Percentiles rank a stretch among this genome's conserved stretches.
Conservation (phyloP, 23 tunicate species). For the Styela clava region DNA sequence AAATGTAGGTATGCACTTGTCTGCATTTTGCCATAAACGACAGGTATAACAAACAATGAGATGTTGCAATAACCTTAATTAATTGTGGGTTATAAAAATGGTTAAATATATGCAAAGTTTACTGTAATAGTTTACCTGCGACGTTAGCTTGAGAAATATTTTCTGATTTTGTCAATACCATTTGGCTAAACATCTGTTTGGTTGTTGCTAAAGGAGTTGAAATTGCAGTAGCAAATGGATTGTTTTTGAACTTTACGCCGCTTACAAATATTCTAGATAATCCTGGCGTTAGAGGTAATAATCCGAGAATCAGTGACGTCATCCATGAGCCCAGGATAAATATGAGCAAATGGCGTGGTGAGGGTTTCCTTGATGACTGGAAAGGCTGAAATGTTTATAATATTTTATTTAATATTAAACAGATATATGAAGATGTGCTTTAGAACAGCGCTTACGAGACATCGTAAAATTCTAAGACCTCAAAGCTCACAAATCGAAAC, state of each 20-base stretch:
- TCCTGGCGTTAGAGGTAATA: constrained; percentile 41
- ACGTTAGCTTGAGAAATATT: constrained; percentile 1
- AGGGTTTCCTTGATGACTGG: constrained; percentile 41
- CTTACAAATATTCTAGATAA: constrained; percentile 40
- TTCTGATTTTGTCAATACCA: neutral
- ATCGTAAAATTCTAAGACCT: too few relatives aligned
- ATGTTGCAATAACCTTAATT: too few relatives aligned
- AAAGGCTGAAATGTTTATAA: constrained; percentile 56
- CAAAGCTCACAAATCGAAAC: too few relatives aligned
- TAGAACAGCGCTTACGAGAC: too few relatives aligned
- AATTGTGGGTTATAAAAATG: too few relatives aligned
- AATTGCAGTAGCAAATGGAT: constrained; percentile 55
- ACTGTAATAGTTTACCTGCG: too few relatives aligned
- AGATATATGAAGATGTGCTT: too few relatives aligned
- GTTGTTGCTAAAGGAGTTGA: constrained; percentile 43
- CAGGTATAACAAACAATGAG: too few relatives aligned
- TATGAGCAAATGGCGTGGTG: neutral
- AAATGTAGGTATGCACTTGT: too few relatives aligned
- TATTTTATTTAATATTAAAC: too few relatives aligned
- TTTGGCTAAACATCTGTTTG: constrained; percentile 4
- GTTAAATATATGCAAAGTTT: too few relatives aligned
- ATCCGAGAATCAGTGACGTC: constrained; percentile 35
- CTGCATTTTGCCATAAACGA: too few relatives aligned
- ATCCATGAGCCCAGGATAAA: constrained; percentile 49
- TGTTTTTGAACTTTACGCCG: constrained; percentile 40